phyloP scores from a whole-genome alignment of 2,797 vertebrate genomes.

The Acipenser transmontanus region DNA sequence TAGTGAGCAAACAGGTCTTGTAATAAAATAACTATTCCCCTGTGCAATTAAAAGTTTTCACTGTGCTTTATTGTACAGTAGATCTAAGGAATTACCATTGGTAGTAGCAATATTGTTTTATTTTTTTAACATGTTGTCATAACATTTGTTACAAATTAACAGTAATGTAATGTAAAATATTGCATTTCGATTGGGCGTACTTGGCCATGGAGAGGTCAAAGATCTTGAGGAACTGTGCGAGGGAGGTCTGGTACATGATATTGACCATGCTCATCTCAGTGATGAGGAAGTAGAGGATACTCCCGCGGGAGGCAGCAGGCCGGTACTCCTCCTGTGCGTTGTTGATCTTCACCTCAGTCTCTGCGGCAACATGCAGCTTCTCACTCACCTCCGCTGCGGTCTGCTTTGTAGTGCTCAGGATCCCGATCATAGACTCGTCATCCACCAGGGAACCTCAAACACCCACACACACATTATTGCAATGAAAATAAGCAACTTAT shows the following conservation, averaged over 20 bases:
- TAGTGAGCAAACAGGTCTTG: no score
- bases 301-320: conserved; percentile 59
- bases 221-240: conserved; percentile 62
- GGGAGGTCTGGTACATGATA: conserved; percentile 64
- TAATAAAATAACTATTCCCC: no score
- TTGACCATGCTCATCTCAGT: conserved; percentile 70
- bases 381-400: conserved; percentile 60
- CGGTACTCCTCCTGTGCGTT: conserved; percentile 60
- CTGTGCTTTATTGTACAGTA: no score
- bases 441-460: conserved; percentile 58
- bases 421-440: conserved; percentile 63
- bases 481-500: conserved; percentile 6
- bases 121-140: neutral
- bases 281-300: conserved; percentile 66
- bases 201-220: conserved; percentile 63
- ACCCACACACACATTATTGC: neutral
- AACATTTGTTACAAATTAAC: neutral
- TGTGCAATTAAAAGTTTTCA: no score
- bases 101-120: no score
- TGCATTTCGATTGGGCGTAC: conserved; percentile 28
- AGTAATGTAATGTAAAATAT: neutral
- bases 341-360: conserved; percentile 63
- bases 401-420: conserved; percentile 56
- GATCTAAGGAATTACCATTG: no score
- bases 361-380: conserved; percentile 57